Conservation (phyloP, 2,888 invertebrate genomes). For the Camptogramma bilineatum region DNA sequence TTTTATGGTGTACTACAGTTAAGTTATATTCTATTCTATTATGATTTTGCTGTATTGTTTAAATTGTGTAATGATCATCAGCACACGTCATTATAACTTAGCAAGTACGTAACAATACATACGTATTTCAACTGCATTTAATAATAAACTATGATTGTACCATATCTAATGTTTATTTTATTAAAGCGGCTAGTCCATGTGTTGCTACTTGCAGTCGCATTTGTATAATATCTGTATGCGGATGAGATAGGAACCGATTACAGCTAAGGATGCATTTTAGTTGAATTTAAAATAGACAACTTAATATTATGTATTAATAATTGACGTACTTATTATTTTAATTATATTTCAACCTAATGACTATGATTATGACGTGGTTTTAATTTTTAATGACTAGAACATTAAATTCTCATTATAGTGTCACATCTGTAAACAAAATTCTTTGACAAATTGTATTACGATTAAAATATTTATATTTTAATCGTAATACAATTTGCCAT, state of each 20-base stretch:
- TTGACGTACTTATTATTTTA: not conserved
- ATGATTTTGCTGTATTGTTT: too few relatives aligned
- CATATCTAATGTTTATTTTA: constrained; percentile 23
- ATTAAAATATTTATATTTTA: too few relatives aligned
- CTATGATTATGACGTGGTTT: too few relatives aligned
- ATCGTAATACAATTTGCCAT: too few relatives aligned
- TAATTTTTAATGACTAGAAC: too few relatives aligned
- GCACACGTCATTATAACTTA: not conserved
- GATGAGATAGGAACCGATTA: constrained; percentile 56
- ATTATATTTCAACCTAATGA: too few relatives aligned
- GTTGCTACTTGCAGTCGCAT: constrained; percentile 55
- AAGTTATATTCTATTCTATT: too few relatives aligned
- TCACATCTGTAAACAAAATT: too few relatives aligned
- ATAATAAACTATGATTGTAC: constrained; percentile 7
- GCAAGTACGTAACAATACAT: constrained; percentile 13
- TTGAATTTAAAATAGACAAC: constrained; percentile 19
- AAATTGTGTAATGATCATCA: too few relatives aligned
- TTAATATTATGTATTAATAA: constrained; percentile 28
- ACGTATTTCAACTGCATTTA: constrained; percentile 17
- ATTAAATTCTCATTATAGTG: too few relatives aligned
- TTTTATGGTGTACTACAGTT: too few relatives aligned
- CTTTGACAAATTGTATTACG: too few relatives aligned
- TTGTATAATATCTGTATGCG: constrained; percentile 30
- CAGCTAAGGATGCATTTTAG: constrained; percentile 42
- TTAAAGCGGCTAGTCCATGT: constrained; percentile 49